Percentiles rank a stretch among this genome's conserved stretches.
Conservation (phyloP, 1,140 invertebrate species). For the Microvelia longipes region DNA sequence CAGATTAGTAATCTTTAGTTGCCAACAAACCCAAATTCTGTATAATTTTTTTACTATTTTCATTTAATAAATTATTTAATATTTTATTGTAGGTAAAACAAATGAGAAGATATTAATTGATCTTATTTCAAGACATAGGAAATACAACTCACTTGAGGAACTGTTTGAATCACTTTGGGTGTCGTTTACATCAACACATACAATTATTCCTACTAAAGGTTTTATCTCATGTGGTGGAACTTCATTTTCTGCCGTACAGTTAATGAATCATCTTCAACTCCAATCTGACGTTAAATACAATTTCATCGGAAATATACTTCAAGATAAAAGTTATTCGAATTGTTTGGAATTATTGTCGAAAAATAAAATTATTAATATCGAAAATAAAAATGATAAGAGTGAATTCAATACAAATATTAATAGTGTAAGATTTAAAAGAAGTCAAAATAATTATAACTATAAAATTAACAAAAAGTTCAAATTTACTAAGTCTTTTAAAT, state of each 20-base stretch:
- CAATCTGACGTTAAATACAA: conserved; percentile 9
- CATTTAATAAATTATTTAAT: conserved; percentile 9
- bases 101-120: conserved; percentile 2
- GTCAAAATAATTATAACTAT: too few species aligned
- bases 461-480: too few species aligned
- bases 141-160: conserved; percentile 11
- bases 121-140: background rate
- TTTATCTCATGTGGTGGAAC: conserved; percentile 30
- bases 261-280: conserved; percentile 26
- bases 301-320: background rate
- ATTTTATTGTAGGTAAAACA: conserved; percentile 13
- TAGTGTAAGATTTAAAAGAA: too few species aligned
- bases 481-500: too few species aligned
- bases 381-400: too few species aligned
- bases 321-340: background rate
- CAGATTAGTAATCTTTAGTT: too few species aligned
- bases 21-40: too few species aligned
- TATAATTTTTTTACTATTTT: too few species aligned
- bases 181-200: conserved; percentile 18
- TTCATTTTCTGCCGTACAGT: conserved; percentile 31
- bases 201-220: background rate
- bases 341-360: too few species aligned
- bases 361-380: too few species aligned
- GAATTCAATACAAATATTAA: too few species aligned
- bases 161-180: conserved; percentile 28